Evolutionary conservation across 1,140 invertebrate genomes (phyloP).

Genomic region (Calosoma granatense): DNA sequence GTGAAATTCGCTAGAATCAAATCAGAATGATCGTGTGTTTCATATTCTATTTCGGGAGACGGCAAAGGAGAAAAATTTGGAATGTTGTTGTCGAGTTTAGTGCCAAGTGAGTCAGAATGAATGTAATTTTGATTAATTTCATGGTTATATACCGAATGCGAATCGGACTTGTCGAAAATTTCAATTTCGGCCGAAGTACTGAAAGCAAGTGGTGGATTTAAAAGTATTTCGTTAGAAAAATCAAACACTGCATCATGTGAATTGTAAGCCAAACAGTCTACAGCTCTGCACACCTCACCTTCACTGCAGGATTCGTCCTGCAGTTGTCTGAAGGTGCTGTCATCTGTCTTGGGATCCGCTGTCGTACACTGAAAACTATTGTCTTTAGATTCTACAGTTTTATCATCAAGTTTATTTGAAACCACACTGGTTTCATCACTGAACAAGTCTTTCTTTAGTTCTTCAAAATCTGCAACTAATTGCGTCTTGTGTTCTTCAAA

Average conservation of each 20-base stretch:
- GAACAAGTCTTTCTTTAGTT: constrained; percentile 21
- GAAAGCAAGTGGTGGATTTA: background rate
- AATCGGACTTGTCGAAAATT: background rate
- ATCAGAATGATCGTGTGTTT: no score
- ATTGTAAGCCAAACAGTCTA: constrained; percentile 3
- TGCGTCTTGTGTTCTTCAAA: constrained; percentile 27
- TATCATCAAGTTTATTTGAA: constrained; percentile 12
- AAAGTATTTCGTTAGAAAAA: background rate
- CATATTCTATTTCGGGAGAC: no score
- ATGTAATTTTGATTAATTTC: no score
- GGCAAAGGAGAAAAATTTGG: no score
- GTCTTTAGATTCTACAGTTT: background rate
- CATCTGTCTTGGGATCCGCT: background rate
- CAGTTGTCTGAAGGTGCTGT: background rate
- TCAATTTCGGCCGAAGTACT: background rate
- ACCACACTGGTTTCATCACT: constrained; percentile 11
- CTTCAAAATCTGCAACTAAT: constrained; percentile 26
- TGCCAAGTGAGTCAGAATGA: no score
- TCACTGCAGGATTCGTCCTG: constrained; percentile 11
- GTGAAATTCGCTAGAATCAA: no score
- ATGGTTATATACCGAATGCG: no score
- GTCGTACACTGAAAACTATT: background rate
- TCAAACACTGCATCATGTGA: background rate
- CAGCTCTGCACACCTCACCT: constrained; percentile 19
- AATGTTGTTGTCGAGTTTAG: no score